Evolutionary conservation across 2,888 invertebrate species (phyloP), one percentile per base, ranked within the genome.

Genomic region (Pemphredon lugubris): DNA sequence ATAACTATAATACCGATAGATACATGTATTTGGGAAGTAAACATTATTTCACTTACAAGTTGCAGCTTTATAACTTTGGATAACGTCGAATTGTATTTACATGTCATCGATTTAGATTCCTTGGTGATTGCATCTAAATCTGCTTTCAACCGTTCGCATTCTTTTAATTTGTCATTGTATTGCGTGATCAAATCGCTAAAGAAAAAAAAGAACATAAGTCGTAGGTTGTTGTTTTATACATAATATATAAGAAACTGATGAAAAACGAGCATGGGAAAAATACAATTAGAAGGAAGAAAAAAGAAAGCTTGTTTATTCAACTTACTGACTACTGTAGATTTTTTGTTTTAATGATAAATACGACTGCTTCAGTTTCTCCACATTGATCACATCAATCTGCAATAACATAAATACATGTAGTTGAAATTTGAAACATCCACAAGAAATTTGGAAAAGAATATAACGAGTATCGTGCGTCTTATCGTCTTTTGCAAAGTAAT

Each of bases 311-410:
- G 2, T 63, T 30, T 6, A 1, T n/a, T 21, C 2, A 26, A 81
- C 85, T 86, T 71, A 86, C 86, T 86, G 74, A 2, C 86, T 82
- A n/a, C 75, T 74, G 11, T 71, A 72, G 58, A 86, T 77, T 64
- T 79, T 86, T 39, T 81, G 78, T 58, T 86, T 86, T 23, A 86
- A 60, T 0, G 78, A 45, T n/a, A 83, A 55, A 65, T 75, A 76
- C 0, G 83, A 74, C 20, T 85, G 77, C 18, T 75, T 85, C 4
- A 77, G 30, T 45, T 79, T 82, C 13, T 77, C 76, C n/a, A 60
- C 1, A 37, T 74, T 67, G 13, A 40, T 60, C 50, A 60, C 50
- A 34, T 77, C 63, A 21, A 81, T 79, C 86, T 86, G 55, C 18
- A 21, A 40, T 18, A 30, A 16, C 9, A 18, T 16, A 18, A 6